Evolutionary conservation across 2,113 vertebrate species (phyloP).

Genomic region (Perca flavescens): DNA sequence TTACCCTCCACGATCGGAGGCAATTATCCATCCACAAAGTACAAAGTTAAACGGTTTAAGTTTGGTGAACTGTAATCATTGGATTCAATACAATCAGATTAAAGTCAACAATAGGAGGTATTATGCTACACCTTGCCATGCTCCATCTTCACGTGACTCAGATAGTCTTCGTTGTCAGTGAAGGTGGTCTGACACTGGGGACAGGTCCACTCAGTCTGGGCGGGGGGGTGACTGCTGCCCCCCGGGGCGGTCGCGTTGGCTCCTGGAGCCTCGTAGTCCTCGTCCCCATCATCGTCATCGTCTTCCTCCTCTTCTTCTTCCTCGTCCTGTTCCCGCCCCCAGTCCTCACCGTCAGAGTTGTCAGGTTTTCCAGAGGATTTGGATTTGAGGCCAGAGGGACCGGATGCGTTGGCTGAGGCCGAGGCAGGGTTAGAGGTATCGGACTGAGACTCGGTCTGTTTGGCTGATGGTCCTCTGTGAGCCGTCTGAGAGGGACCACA

Average conservation of each 20-base stretch:
- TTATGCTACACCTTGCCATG: constrained; percentile 75
- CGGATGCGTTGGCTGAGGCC: constrained; percentile 77
- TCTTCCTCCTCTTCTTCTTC: constrained; percentile 80
- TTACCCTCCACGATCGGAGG: background rate
- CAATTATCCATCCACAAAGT: background rate
- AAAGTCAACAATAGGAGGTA: background rate
- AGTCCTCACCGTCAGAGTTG: constrained; percentile 81
- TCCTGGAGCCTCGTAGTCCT: constrained; percentile 72
- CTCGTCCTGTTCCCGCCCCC: constrained; percentile 82
- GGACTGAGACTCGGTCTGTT: constrained; percentile 80
- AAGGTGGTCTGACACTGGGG: constrained; percentile 80
- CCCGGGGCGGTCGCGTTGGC: constrained; percentile 26
- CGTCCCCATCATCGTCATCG: constrained; percentile 65
- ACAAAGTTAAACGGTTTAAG: background rate
- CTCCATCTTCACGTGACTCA: constrained; percentile 78
- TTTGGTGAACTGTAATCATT: background rate
- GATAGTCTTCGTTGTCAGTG: constrained; percentile 77
- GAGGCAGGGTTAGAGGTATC: constrained; percentile 65
- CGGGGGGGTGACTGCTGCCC: constrained; percentile 31
- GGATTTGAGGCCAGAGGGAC: constrained; percentile 62
- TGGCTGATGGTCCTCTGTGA: constrained; percentile 81
- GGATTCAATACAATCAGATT: background rate
- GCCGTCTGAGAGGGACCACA: constrained; percentile 65
- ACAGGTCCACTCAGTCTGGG: constrained; percentile 78
- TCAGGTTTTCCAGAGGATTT: constrained; percentile 74